A percentile compares a stretch with the other conserved stretches of the same genome.
phyloP scores from a whole-genome alignment of 1,140 invertebrate genomes.

The Drosophila albomicans region DNA sequence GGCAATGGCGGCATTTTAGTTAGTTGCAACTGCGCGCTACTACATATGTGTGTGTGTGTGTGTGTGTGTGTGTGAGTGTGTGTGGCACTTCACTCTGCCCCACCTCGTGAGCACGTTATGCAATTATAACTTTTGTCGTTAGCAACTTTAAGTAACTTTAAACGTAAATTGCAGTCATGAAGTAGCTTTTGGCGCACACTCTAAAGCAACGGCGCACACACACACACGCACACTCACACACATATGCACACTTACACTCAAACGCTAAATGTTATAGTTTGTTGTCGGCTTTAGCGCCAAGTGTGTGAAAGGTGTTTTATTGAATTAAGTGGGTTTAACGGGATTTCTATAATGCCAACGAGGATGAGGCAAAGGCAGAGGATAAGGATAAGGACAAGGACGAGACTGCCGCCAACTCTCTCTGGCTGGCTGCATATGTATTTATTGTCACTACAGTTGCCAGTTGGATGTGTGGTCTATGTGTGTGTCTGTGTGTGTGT shows the following conservation, averaged over 20 bases:
- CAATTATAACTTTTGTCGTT: constrained; percentile 85
- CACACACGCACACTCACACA: constrained; percentile 22
- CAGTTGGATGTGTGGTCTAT: background rate
- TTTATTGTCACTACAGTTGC: constrained; percentile 77
- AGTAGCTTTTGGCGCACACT: constrained; percentile 80
- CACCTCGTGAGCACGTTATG: constrained; percentile 71
- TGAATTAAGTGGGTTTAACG: constrained; percentile 83
- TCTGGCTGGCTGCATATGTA: constrained; percentile 69
- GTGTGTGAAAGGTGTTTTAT: constrained; percentile 83
- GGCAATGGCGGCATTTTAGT: constrained; percentile 47
- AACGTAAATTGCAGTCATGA: constrained; percentile 84
- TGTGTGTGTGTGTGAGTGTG: constrained; percentile 6
- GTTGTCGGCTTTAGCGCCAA: constrained; percentile 80
- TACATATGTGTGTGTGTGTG: background rate
- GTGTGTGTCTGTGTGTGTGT: constrained; percentile 29
- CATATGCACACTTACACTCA: constrained; percentile 15
- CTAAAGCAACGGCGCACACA: constrained; percentile 52
- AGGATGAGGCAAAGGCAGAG: constrained; percentile 23
- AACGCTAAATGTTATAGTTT: constrained; percentile 70
- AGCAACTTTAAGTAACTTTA: constrained; percentile 84
- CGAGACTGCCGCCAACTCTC: constrained; percentile 12
- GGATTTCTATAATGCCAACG: constrained; percentile 81
- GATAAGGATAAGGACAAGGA: background rate
- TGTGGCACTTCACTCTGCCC: constrained; percentile 9
- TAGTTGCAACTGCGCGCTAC: constrained; percentile 46